Conservation (phyloP, 2,113 vertebrate species). For the Rafetus swinhoei region DNA sequence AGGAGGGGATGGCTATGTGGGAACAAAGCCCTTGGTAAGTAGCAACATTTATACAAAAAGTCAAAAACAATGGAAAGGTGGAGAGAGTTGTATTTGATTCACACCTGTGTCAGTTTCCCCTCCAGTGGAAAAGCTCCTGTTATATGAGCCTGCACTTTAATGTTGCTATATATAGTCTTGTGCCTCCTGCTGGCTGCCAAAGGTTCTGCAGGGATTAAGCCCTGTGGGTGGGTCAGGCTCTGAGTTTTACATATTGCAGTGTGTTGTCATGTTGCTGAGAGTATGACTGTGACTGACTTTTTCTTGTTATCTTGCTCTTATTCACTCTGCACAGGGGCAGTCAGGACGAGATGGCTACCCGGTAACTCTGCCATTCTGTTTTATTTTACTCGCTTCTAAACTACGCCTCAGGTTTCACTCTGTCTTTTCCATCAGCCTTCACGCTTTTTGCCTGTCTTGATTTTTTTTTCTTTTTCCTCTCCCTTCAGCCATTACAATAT, state of each 20-base stretch:
- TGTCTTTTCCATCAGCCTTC: background rate
- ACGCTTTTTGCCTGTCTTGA: conserved; percentile 8
- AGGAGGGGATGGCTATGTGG: background rate
- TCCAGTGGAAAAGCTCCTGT: background rate
- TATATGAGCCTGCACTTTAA: background rate
- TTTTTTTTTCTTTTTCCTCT: background rate
- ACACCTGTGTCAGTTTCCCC: background rate
- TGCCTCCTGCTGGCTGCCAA: background rate
- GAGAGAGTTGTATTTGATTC: rapidly evolving
- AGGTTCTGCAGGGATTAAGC: background rate
- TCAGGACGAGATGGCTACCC: conserved; percentile 97
- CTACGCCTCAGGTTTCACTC: background rate
- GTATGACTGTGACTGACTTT: conserved; percentile 75
- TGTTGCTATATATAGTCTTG: background rate
- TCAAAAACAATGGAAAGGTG: rapidly evolving
- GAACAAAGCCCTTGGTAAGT: conserved; percentile 20
- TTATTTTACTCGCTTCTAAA: background rate
- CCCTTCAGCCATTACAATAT: background rate
- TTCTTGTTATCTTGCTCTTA: conserved; percentile 80
- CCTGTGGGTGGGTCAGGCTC: background rate
- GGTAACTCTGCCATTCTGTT: conserved; percentile 87
- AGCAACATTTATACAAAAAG: background rate
- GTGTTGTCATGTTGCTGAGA: conserved; percentile 46
- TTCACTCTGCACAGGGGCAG: conserved; percentile 92
- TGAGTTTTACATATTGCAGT: background rate